These are phyloP conservation scores for Drosophila demipolita DNA, from an alignment of 2,888 invertebrate genomes.

Conservation along the genomic window DNA sequence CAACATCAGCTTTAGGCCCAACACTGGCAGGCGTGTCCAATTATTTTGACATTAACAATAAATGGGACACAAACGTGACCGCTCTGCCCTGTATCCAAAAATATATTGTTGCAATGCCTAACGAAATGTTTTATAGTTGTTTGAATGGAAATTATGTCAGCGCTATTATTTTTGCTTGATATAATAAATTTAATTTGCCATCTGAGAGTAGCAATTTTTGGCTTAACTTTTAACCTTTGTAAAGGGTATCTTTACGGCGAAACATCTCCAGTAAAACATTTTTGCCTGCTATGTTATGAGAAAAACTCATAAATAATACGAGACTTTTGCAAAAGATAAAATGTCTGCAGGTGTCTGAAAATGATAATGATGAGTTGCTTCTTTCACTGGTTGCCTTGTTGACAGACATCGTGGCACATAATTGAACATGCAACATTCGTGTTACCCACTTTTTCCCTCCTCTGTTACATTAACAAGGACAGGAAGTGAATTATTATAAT, in stretches of 20 bases:
- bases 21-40: slow-evolving; percentile 79
- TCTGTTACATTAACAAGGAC: slow-evolving; percentile 44
- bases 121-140: not conserved
- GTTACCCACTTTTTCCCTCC: slow-evolving; percentile 8
- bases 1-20: slow-evolving; percentile 37
- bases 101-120: not conserved
- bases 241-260: slow-evolving; percentile 15
- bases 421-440: slow-evolving; percentile 67
- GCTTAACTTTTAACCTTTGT: not conserved
- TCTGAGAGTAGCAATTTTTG: not conserved
- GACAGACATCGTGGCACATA: slow-evolving; percentile 82
- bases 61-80: slow-evolving; percentile 71
- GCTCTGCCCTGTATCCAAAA: slow-evolving; percentile 23
- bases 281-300: not conserved
- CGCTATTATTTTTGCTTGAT: not conserved
- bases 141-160: not conserved
- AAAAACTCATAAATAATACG: slow-evolving; percentile 40
- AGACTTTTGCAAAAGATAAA: slow-evolving; percentile 53
- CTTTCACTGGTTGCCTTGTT: slow-evolving; percentile 66
- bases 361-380: slow-evolving; percentile 43
- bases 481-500: slow-evolving; percentile 70
- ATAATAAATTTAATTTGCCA: not conserved
- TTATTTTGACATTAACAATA: slow-evolving; percentile 83
- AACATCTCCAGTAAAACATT: fast-evolving
- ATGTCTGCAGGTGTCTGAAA: slow-evolving; percentile 49